These are phyloP conservation scores for Archocentrus centrarchus DNA, from an alignment of 2,113 vertebrate species.

Conservation along the genomic window DNA sequence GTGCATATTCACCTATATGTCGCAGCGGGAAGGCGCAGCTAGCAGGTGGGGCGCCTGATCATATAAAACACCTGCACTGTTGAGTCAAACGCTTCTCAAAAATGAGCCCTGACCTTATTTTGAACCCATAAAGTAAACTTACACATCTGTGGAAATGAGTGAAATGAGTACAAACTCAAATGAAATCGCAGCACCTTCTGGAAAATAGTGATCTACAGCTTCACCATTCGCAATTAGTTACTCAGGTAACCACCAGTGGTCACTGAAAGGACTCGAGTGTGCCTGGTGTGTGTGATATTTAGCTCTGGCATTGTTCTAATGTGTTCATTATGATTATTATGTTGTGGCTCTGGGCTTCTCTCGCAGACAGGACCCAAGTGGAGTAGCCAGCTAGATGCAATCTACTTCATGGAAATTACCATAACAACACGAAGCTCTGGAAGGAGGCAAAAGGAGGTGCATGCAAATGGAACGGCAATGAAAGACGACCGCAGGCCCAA, in stretches of 20 bases:
- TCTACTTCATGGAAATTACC: slow-evolving; percentile 74
- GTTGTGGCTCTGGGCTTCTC: slow-evolving; percentile 56
- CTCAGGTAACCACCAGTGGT: slow-evolving; percentile 40
- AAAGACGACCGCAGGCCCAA: slow-evolving; percentile 66
- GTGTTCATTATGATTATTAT: slow-evolving; percentile 70
- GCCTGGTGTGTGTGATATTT: slow-evolving; percentile 34
- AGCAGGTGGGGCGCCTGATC: neutral
- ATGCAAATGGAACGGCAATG: slow-evolving; percentile 62
- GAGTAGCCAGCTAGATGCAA: slow-evolving; percentile 68
- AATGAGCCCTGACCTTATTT: neutral
- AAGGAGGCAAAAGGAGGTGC: slow-evolving; percentile 43
- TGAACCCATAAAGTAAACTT: neutral
- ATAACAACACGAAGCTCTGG: slow-evolving; percentile 72
- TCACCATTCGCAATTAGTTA: slow-evolving; percentile 52
- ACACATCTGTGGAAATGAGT: neutral
- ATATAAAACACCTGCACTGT: neutral
- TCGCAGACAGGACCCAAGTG: slow-evolving; percentile 62
- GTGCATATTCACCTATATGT: neutral
- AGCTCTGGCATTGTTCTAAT: slow-evolving; percentile 53
- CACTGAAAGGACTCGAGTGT: slow-evolving; percentile 19
- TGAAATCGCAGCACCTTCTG: slow-evolving; percentile 17
- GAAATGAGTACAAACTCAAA: slow-evolving; percentile 22
- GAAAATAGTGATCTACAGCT: slow-evolving; percentile 13
- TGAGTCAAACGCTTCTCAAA: neutral
- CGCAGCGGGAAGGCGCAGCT: neutral